Evolutionary conservation across 1,140 invertebrate genomes (phyloP).

Genomic region (Tetraneura akinire): DNA sequence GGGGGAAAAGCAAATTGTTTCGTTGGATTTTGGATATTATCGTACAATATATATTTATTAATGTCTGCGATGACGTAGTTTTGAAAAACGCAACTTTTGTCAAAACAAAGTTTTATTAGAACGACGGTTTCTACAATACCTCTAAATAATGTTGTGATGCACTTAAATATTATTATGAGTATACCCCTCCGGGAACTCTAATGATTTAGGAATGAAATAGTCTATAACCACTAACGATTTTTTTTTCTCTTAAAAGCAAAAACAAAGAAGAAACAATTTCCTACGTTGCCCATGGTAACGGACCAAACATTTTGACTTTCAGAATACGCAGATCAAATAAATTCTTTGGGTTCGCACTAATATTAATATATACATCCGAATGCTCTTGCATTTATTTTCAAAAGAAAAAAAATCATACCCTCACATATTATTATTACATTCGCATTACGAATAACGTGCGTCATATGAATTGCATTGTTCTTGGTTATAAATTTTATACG

Average conservation of each 20-base stretch:
- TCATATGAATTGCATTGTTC: too few relatives aligned
- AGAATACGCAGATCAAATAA: neutral
- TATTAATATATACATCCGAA: neutral
- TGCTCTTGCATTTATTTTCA: neutral
- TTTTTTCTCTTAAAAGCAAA: neutral
- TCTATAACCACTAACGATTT: constrained; percentile 44
- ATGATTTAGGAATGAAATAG: constrained; percentile 43
- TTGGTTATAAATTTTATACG: too few relatives aligned
- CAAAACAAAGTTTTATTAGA: constrained; percentile 23
- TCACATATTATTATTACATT: too few relatives aligned
- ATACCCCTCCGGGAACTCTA: neutral
- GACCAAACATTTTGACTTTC: constrained; percentile 6
- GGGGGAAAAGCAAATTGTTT: neutral
- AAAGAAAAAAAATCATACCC: neutral
- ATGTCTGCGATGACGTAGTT: neutral
- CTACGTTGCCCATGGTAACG: constrained; percentile 29
- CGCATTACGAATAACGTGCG: too few relatives aligned
- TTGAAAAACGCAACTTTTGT: constrained; percentile 15
- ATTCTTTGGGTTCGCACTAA: neutral
- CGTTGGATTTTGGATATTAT: neutral
- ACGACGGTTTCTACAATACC: neutral
- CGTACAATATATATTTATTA: neutral
- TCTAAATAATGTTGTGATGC: constrained; percentile 42
- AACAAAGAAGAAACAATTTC: constrained; percentile 36
- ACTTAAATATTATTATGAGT: constrained; percentile 37